Percentiles rank a stretch among this genome's conserved stretches.
These are phyloP conservation scores for Drosophila aldrichi DNA, from an alignment of 2,888 invertebrate genomes.

Conservation along the genomic window DNA sequence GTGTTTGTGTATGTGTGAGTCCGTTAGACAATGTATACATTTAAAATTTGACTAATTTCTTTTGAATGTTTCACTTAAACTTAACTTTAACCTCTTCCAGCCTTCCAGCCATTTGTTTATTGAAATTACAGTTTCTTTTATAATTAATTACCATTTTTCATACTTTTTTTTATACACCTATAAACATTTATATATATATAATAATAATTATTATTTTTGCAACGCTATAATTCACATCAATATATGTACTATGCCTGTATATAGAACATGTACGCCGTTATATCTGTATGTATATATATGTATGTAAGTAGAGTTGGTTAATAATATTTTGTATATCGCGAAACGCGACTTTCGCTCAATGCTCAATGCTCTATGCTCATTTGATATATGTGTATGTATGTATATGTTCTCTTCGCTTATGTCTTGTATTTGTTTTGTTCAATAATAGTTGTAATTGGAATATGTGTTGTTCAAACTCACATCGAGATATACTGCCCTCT, in stretches of 20 bases:
- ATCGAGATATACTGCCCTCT: slow-evolving; percentile 55
- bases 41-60: slow-evolving; percentile 65
- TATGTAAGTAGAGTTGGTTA: slow-evolving; percentile 27
- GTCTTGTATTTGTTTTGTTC: slow-evolving; percentile 14
- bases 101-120: slow-evolving; percentile 64
- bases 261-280: slow-evolving; percentile 21
- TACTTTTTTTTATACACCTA: slow-evolving; percentile 69
- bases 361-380: slow-evolving; percentile 22
- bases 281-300: slow-evolving; percentile 37
- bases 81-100: slow-evolving; percentile 40
- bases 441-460: slow-evolving; percentile 41
- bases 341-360: slow-evolving; percentile 21
- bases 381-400: slow-evolving; percentile 40
- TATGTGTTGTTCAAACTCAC: slow-evolving; percentile 56
- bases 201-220: slow-evolving; percentile 52
- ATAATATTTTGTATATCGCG: slow-evolving; percentile 25
- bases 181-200: slow-evolving; percentile 71
- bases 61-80: slow-evolving; percentile 44
- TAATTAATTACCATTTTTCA: slow-evolving; percentile 70
- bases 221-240: slow-evolving; percentile 75
- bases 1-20: slow-evolving; percentile 24
- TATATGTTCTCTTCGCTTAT: slow-evolving; percentile 6
- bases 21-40: slow-evolving; percentile 43
- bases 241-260: slow-evolving; percentile 27
- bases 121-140: slow-evolving; percentile 86